A percentile compares a stretch with the other conserved stretches of the same genome.
Evolutionary conservation across 2,113 vertebrate species (phyloP).

Genomic region (Strigops habroptila): DNA sequence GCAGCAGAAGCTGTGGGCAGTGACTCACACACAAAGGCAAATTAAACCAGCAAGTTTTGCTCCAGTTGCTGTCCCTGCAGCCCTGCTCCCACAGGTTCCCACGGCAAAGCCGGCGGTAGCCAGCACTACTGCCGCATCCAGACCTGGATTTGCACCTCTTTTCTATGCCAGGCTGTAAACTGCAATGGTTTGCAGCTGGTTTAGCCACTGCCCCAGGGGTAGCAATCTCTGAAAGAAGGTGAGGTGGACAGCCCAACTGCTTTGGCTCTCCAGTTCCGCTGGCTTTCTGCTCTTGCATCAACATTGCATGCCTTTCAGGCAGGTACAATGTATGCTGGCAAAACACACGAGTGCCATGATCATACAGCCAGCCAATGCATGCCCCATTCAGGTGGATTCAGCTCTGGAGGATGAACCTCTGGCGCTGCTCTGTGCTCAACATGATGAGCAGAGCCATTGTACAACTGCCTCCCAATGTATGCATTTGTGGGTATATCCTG

Average conservation of each 20-base stretch:
- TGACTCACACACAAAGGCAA: slow-evolving; percentile 17
- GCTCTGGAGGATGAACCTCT: background rate
- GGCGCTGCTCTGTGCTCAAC: background rate
- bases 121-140: background rate
- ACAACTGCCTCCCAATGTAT: rapidly evolving
- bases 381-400: background rate
- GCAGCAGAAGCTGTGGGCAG: background rate
- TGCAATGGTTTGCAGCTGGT: background rate
- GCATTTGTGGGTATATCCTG: background rate
- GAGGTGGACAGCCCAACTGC: background rate
- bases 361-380: background rate
- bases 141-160: background rate
- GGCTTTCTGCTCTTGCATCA: background rate
- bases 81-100: background rate
- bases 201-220: background rate
- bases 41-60: background rate
- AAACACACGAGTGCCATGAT: background rate
- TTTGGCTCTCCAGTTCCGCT: background rate
- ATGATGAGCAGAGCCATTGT: background rate
- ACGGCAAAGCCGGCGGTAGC: background rate
- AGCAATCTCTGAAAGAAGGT: background rate
- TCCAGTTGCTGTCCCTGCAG: background rate
- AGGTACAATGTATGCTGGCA: rapidly evolving
- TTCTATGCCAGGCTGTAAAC: background rate
- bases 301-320: background rate